Evolutionary conservation across 2,113 vertebrate genomes (phyloP).

Genomic region (Charadrius vociferus): DNA sequence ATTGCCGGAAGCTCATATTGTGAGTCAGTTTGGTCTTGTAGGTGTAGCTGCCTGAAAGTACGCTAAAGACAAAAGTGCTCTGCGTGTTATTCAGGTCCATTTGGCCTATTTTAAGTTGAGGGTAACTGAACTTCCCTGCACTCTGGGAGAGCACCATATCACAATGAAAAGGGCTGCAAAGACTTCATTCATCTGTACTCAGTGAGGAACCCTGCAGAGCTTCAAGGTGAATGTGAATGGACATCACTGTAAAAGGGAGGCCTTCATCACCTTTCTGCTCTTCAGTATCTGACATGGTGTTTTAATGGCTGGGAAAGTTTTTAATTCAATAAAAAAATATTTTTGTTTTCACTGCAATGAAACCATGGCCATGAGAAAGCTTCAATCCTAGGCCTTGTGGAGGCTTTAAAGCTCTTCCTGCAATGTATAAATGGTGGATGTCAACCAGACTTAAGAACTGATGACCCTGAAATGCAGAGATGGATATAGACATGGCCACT

Average conservation of each 20-base stretch:
- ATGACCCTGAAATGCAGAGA: background rate
- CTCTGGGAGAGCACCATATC: background rate
- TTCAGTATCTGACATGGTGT: background rate
- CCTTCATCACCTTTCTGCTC: background rate
- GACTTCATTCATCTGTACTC: background rate
- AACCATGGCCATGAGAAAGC: background rate
- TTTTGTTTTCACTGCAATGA: background rate
- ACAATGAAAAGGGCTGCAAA: background rate
- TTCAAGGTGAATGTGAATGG: background rate
- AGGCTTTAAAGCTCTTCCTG: background rate
- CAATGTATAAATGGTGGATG: background rate
- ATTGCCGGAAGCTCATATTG: background rate
- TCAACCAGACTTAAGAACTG: background rate
- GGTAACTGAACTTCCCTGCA: background rate
- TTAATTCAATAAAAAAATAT: background rate
- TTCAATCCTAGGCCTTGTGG: background rate
- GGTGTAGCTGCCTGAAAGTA: background rate
- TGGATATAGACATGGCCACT: background rate
- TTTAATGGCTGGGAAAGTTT: background rate
- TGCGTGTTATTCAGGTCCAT: background rate
- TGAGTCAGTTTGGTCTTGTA: background rate
- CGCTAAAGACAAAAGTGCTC: background rate
- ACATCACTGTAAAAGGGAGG: background rate
- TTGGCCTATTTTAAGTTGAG: background rate
- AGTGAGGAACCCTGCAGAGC: background rate